Evolutionary conservation across 2,113 vertebrate species (phyloP), one percentile per base, ranked within the genome.

Genomic region (Passer domesticus): DNA sequence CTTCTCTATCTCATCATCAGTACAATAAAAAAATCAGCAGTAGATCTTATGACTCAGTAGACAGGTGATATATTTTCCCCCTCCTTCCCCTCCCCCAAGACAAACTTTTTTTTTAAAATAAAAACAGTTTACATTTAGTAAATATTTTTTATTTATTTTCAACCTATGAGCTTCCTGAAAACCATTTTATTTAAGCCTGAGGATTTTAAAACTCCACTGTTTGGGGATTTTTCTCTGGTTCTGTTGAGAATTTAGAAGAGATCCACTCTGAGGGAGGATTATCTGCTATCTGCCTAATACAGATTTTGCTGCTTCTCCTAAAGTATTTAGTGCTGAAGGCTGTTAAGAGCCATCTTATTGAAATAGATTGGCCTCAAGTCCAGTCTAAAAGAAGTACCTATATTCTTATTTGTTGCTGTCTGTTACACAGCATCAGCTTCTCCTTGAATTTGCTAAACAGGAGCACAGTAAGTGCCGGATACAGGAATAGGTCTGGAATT

Each of bases 241-340:
- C 50, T 94, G 25, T 53, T 21, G 37, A 77, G 90, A 88, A 85
- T 91, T 88, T 88, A 88, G 84, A 79, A 82, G 70, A 92, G 79
- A 95, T 80, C 87, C 37, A 85, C 82, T 94, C 78, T 69, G 72
- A 76, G 82, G 70, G 44, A 85, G 78, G 92, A 96, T 96, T 95
- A 95, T 88, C 88, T 90, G 78, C 90, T 96, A 80, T 93, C 92
- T 94, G 72, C 67, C 78, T 88, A 96, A 93, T 86, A 89, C 90
- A 96, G 92, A 77, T 93, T 93, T 93, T 92, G 17, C 53, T 83
- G 18, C 72, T 73, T 79, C 85, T 96, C 49, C 43, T 56, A 0
- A 94, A 77, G 41, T 60, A 52, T 83, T 96, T 85, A 69, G 37
- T 58, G 50, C 75, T 76, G 50, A 93, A n/a, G 79, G 79, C 67